Base-by-base conservation (phyloP, 2,888 invertebrate species). In the Bombylius discolor region DNA sequence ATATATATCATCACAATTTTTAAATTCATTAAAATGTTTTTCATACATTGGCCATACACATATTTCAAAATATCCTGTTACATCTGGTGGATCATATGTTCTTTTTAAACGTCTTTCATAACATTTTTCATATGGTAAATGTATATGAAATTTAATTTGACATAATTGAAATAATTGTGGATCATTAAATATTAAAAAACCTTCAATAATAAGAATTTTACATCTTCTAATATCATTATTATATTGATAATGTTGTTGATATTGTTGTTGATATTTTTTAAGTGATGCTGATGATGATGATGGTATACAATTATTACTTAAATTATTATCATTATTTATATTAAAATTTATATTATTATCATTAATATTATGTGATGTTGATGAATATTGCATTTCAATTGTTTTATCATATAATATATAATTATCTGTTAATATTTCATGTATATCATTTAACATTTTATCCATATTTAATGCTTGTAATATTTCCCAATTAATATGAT, bases 31-130 rank as follows among this genome's bases (percentile, higher is more conserved):
- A 46, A 78, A 71, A 64, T 85, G 79, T 63, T 74, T 75, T 56
- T 81, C 65, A 68, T 93, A 89, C 66, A 84, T 83, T n/a, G 94
- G 94, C 94, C 95, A 96, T n/a, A 88, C 91, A 67, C 87, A 83
- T 62, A 74, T 74, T 49, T 94, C 90, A 75, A 94, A 94, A 76
- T 95, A 96, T 0, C 91, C 90, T 1, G 82, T 82, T 4, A 85
- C 77, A 75, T 96, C 94, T 1, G 94, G 87, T 31, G 95, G 95
- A 53, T 85, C 82, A 70, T 95, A 96, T n/a, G 76, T 71, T 44
- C 89, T 75, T 32, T 64, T 64, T 42, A 69, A 67, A 59, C 91
- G 79, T 32, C 92, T 77, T 39, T 76, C 64, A 62, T 73, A 74
- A 65, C 90, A 89, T 67, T 82, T 81, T 39, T 82, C 83, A 69